These are phyloP conservation scores for Clytia hemisphaerica DNA, from an alignment of 30 jellyfish, hydroid and myxozoan genomes.

Conservation along the genomic window DNA sequence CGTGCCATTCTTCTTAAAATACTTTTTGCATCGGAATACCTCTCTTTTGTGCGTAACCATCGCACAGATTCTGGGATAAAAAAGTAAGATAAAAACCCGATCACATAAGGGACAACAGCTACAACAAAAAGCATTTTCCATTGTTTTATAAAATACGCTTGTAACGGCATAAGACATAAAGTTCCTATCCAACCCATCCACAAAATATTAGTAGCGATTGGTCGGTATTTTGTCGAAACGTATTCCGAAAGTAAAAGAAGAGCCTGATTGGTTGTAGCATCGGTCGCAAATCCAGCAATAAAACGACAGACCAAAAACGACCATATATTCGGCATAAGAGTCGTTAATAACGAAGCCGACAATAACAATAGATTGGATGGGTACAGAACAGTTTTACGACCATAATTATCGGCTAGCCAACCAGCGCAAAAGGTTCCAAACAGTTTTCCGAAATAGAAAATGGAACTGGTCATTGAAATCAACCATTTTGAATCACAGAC, in stretches of 20 bases:
- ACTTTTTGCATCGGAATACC: constrained; percentile 38
- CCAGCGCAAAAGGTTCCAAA: constrained; percentile 61
- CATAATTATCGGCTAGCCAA: constrained; percentile 49
- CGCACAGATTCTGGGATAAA: constrained; percentile 60
- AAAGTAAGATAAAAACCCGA: background rate
- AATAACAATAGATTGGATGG: constrained; percentile 42
- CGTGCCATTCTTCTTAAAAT: constrained; percentile 35
- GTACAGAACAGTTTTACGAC: constrained; percentile 45
- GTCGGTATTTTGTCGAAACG: constrained; percentile 45
- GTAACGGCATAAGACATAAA: constrained; percentile 38
- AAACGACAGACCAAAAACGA: constrained; percentile 33
- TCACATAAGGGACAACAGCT: too few species aligned
- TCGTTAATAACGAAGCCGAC: constrained; percentile 13
- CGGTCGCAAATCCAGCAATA: constrained; percentile 44
- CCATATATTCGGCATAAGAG: constrained; percentile 26
- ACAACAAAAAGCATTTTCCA: too few species aligned
- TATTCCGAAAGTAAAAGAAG: constrained; percentile 54
- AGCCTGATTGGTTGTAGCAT: constrained; percentile 36
- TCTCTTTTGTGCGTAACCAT: constrained; percentile 55
- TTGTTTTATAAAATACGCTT: constrained; percentile 43
- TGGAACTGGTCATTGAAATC: constrained; percentile 41
- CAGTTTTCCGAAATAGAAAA: constrained; percentile 58
- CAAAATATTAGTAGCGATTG: constrained; percentile 46
- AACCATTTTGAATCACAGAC: constrained; percentile 55
- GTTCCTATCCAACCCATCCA: constrained; percentile 58